A percentile compares a stretch with the other conserved stretches of the same genome.
These are phyloP conservation scores for Silurus meridionalis DNA, from an alignment of 2,113 vertebrate species.

Conservation along the genomic window DNA sequence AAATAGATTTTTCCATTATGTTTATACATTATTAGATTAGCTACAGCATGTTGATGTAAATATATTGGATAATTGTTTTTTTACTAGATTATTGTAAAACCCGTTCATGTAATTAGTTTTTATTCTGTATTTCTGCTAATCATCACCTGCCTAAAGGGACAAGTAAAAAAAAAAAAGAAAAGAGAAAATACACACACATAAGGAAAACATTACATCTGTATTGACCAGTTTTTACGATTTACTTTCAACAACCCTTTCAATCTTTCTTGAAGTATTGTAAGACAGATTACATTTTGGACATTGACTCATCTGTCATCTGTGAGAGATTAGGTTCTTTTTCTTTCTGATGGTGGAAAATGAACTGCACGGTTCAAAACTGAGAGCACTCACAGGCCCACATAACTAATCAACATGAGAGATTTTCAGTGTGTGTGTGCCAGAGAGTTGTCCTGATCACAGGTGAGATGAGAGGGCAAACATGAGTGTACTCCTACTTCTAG, in stretches of 20 bases:
- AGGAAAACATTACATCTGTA: background rate
- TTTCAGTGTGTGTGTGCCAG: conserved; percentile 1
- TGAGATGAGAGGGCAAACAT: conserved; percentile 15
- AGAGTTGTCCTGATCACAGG: conserved; percentile 12
- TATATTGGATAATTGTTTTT: background rate
- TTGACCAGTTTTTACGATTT: background rate
- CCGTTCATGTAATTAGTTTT: background rate
- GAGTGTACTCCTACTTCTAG: conserved; percentile 1
- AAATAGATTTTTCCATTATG: background rate
- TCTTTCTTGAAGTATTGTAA: conserved; percentile 13
- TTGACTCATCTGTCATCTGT: background rate
- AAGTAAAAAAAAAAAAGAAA: background rate
- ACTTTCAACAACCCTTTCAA: background rate
- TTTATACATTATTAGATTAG: background rate
- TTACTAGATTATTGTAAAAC: background rate
- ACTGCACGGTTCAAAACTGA: background rate
- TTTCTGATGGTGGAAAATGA: conserved; percentile 1
- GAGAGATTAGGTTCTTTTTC: background rate
- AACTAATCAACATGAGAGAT: conserved; percentile 19
- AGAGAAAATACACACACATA: background rate
- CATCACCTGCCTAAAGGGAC: background rate
- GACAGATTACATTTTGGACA: conserved; percentile 9
- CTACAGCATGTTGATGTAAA: background rate
- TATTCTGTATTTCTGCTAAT: background rate
- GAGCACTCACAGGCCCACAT: background rate